Percentiles rank a stretch among this genome's conserved stretches.
Conservation (phyloP, 2,797 vertebrate species). For the Lacerta viridis region DNA sequence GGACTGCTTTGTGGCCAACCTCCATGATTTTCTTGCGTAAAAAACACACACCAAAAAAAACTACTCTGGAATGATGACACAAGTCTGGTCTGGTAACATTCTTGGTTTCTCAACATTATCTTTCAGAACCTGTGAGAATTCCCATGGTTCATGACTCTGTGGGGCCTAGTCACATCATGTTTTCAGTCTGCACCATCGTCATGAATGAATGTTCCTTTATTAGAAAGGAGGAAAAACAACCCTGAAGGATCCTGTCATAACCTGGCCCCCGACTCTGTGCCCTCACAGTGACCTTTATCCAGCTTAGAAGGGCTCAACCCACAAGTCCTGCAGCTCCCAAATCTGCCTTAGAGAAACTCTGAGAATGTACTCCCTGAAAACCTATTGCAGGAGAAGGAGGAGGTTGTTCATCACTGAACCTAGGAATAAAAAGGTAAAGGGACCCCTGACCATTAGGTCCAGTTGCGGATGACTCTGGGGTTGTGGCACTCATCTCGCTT, state of each 20-base stretch:
- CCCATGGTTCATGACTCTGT: no score
- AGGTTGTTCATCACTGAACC: background rate
- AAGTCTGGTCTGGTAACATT: background rate
- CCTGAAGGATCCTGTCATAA: background rate
- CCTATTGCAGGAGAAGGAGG: background rate
- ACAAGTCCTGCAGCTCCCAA: background rate
- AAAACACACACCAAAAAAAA: no score
- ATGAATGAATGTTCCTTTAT: background rate
- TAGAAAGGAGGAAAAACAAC: background rate
- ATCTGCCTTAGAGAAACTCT: background rate
- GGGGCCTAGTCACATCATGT: background rate
- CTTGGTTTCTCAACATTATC: background rate
- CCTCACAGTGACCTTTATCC: background rate
- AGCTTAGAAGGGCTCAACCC: background rate
- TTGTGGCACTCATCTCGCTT: background rate
- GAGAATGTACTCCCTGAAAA: background rate
- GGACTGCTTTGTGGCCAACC: background rate
- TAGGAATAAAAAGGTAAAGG: background rate
- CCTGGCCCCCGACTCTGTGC: background rate
- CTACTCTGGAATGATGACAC: background rate
- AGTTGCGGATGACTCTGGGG: no score
- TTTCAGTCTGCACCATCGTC: background rate
- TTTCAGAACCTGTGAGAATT: constrained; percentile 38
- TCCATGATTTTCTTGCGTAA: background rate
- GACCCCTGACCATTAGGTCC: no score